Evolutionary conservation across 2,113 vertebrate species (phyloP).

Genomic region (Pterocles gutturalis): DNA sequence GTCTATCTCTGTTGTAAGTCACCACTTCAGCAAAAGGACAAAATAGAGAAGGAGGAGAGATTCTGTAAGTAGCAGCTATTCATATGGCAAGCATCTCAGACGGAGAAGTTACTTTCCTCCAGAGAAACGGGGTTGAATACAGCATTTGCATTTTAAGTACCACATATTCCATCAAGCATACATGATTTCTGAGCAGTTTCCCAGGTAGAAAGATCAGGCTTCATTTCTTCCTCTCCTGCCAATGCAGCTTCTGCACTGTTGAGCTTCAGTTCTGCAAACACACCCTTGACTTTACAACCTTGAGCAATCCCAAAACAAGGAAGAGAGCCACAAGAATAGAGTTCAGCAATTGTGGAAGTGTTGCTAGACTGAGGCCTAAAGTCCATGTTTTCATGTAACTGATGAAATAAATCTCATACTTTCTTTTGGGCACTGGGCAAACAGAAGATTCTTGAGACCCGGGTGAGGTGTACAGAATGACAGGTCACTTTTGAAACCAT

Average conservation of each 20-base stretch:
- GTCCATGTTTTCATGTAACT: background rate
- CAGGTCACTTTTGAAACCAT: background rate
- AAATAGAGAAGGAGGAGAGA: background rate
- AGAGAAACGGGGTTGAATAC: background rate
- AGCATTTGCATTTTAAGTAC: background rate
- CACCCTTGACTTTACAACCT: background rate
- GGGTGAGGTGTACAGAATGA: background rate
- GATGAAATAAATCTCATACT: background rate
- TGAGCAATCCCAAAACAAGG: background rate
- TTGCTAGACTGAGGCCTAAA: background rate
- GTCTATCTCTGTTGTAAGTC: background rate
- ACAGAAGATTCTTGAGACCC: background rate
- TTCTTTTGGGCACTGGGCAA: background rate
- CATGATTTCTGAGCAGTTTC: background rate
- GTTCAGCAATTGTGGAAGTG: background rate
- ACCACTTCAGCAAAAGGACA: background rate
- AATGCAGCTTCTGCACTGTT: background rate
- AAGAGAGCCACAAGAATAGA: background rate
- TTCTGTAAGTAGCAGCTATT: background rate
- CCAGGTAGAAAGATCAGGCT: background rate
- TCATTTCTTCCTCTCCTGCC: background rate
- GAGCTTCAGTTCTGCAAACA: background rate
- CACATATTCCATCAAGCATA: background rate
- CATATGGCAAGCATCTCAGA: background rate
- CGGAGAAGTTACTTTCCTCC: background rate